Percentiles rank a stretch among this genome's conserved stretches.
phyloP scores from a whole-genome alignment of 2,797 vertebrate species.

The Gambusia yucatana region DNA sequence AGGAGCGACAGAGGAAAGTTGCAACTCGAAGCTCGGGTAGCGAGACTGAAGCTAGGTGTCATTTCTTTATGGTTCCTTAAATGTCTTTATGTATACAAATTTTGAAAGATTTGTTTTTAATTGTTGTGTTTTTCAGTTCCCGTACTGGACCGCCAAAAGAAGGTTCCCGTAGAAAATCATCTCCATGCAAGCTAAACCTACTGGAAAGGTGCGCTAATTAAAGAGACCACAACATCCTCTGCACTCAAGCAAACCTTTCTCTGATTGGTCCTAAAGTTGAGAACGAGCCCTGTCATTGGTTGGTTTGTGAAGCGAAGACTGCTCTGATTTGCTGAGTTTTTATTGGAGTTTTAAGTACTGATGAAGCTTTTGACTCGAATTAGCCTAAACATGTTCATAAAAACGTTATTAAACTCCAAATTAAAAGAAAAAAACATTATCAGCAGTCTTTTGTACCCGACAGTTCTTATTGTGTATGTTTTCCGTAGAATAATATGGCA shows the following conservation, averaged over 20 bases:
- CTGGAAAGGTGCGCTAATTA: constrained; percentile 40
- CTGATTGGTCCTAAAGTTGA: neutral
- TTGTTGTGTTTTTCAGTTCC: neutral
- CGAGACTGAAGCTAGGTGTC: constrained; percentile 9
- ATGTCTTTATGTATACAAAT: neutral
- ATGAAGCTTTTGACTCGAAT: neutral
- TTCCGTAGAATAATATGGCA: neutral
- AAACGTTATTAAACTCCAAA: neutral
- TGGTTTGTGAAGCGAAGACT: neutral
- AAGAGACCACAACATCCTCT: neutral
- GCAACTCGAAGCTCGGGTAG: neutral
- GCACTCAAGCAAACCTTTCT: neutral
- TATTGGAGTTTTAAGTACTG: neutral
- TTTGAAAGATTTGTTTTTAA: neutral
- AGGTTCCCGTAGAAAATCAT: fast-evolving
- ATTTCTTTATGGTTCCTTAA: neutral
- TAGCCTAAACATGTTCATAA: neutral
- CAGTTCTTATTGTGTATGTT: neutral
- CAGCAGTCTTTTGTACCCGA: neutral
- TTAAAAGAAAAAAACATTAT: neutral
- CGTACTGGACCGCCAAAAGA: no score
- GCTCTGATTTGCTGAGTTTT: neutral
- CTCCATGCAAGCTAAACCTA: neutral
- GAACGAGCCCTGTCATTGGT: neutral
- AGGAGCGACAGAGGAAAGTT: fast-evolving